Evolutionary conservation across 2,113 vertebrate genomes (phyloP), one percentile per base, ranked within the genome.

Genomic region (Myrmecophaga tridactyla): DNA sequence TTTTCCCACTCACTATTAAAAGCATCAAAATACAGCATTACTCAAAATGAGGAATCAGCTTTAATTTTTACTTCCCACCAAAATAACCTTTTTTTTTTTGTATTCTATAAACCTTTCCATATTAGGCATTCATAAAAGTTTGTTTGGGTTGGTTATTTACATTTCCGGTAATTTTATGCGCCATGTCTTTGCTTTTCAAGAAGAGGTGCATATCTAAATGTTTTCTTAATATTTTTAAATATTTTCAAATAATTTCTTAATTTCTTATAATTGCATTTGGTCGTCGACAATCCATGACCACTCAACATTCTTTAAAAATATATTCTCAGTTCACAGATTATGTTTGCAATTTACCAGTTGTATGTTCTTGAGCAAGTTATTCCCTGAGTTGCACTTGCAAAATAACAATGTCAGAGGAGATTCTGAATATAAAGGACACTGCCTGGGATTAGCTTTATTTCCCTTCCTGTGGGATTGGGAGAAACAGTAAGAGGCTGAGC

Each of bases 401-500:
- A 72, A 56, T 86, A 10, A 0, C 34, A 23, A 12, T 70, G 70
- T 4, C 9, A 89, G 39, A 70, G 58, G 25, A 92, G 9, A 88
- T 62, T 81, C 15, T 89, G 31, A 72, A 56, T 41, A 92, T 4
- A 67, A 72, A 41, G 1, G 36, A 18, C 69, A 18, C 14, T 56
- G 53, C 53, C 20, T 56, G 53, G 7, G 53, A 56, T 56, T 39
- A n/a, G 41, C 85, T 46, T 11, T 43, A 63, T 89, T 63, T 46
- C 51, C 7, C 92, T 70, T 96, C 69, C 80, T 65, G 60, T 70
- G 29, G n/a, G 29, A n/a, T n/a, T n/a, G n/a, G n/a, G n/a, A n/a
- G n/a, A n/a, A n/a, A n/a, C 25, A 58, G 95, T 46, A 83, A 63
- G 89, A 88, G 83, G 95, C 85, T 2, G 90, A 65, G 86, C 95